Percentiles rank a stretch among this genome's conserved stretches.
phyloP scores from a whole-genome alignment of 2,113 vertebrate genomes.

The Chaetops frenatus region DNA sequence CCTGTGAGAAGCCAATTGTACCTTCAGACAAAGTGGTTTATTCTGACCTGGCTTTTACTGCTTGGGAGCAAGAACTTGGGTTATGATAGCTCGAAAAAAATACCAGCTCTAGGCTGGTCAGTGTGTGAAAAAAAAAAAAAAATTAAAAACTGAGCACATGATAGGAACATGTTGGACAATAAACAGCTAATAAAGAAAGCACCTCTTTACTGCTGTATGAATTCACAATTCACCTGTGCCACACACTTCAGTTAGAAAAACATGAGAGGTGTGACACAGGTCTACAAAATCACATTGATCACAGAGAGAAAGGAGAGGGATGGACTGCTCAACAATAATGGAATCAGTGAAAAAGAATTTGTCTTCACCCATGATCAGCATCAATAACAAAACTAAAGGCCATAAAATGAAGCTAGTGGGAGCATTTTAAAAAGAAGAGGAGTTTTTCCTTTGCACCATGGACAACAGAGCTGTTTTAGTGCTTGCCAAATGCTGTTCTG shows the following conservation, averaged over 20 bases:
- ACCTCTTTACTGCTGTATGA: not conserved
- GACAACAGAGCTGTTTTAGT: not conserved
- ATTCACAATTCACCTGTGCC: not conserved
- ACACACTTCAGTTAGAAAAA: not conserved
- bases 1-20: not conserved
- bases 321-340: not conserved
- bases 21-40: not conserved
- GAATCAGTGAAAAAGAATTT: not conserved
- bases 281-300: not conserved
- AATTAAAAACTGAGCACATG: fast-evolving
- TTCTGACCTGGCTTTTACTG: not conserved
- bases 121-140: not conserved
- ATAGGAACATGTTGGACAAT: not conserved
- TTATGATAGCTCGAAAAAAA: not conserved
- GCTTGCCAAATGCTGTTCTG: not conserved
- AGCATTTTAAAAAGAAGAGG: not conserved
- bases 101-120: not conserved
- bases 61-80: not conserved
- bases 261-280: not conserved
- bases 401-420: not conserved
- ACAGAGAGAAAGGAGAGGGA: not conserved
- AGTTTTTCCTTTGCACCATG: not conserved
- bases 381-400: not conserved
- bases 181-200: not conserved
- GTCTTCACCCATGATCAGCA: not conserved